These are phyloP conservation scores for Neuroterus valhalla DNA, from an alignment of 1,140 invertebrate genomes.

Conservation along the genomic window DNA sequence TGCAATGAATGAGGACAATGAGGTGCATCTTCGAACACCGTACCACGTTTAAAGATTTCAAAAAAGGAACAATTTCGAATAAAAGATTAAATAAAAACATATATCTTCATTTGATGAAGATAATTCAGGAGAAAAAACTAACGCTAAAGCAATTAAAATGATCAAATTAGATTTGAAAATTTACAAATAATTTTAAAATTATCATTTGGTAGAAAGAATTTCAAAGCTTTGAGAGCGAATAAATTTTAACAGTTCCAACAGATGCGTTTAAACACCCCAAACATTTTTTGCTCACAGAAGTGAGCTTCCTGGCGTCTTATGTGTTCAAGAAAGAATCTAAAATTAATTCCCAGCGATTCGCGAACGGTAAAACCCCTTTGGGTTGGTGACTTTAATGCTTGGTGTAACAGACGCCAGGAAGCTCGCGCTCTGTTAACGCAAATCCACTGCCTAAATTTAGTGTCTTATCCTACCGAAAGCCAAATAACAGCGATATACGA, in stretches of 20 bases:
- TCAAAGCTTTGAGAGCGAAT: neutral
- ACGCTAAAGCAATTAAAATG: neutral
- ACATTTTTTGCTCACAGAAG: neutral
- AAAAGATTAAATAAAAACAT: neutral
- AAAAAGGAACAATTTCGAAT: neutral
- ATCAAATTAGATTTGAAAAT: conserved; percentile 38
- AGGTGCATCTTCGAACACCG: conserved; percentile 26
- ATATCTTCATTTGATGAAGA: conserved; percentile 11
- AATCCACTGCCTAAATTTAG: conserved; percentile 27
- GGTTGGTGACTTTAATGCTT: conserved; percentile 34
- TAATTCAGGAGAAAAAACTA: neutral
- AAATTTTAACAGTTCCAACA: neutral
- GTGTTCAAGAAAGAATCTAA: neutral
- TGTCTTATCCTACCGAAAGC: conserved; percentile 17
- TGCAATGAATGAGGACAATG: neutral
- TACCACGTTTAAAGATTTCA: neutral
- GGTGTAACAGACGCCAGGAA: conserved; percentile 24
- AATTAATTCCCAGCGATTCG: neutral
- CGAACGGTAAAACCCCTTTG: neutral
- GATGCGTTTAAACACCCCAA: neutral
- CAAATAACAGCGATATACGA: conserved; percentile 21
- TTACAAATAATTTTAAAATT: conserved; percentile 2
- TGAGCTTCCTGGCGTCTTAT: neutral
- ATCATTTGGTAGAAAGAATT: neutral
- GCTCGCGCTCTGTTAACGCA: neutral